Conservation (phyloP, 1,140 invertebrate genomes). For the Stratiolaelaps scimitus region DNA sequence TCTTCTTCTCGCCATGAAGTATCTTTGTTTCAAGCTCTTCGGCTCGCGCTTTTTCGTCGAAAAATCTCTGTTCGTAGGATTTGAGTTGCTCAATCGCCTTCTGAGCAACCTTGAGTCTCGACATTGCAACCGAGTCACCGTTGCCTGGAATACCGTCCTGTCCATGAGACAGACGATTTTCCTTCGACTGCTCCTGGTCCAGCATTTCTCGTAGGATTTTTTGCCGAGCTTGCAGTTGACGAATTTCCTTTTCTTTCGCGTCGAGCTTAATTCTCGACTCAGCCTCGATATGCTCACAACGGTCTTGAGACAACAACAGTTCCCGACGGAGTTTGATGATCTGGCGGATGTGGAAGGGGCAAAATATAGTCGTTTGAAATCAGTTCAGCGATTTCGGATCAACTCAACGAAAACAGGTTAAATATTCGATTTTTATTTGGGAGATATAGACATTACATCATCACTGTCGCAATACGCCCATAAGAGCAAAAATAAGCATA, state of each 20-base stretch:
- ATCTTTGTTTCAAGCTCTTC: conserved; percentile 20
- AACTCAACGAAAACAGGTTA: too few relatives aligned
- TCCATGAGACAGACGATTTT: neutral
- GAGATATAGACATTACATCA: too few relatives aligned
- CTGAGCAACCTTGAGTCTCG: conserved; percentile 6
- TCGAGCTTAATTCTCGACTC: neutral
- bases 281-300: conserved; percentile 10
- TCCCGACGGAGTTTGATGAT: conserved; percentile 14
- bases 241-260: neutral
- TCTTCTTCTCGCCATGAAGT: conserved; percentile 14
- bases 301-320: neutral
- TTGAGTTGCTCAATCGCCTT: neutral
- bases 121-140: neutral
- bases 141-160: neutral
- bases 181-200: conserved; percentile 1
- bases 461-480: too few relatives aligned
- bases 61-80: conserved; percentile 23
- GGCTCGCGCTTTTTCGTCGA: conserved; percentile 18
- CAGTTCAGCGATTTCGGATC: too few relatives aligned
- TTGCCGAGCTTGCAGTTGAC: neutral
- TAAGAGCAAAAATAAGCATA: too few relatives aligned
- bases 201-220: neutral
- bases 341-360: neutral
- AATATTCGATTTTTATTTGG: too few relatives aligned
- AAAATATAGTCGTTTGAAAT: too few relatives aligned